phyloP scores from a whole-genome alignment of 64 coral and sea anemone species.

The Dendrophyllia cribrosa region DNA sequence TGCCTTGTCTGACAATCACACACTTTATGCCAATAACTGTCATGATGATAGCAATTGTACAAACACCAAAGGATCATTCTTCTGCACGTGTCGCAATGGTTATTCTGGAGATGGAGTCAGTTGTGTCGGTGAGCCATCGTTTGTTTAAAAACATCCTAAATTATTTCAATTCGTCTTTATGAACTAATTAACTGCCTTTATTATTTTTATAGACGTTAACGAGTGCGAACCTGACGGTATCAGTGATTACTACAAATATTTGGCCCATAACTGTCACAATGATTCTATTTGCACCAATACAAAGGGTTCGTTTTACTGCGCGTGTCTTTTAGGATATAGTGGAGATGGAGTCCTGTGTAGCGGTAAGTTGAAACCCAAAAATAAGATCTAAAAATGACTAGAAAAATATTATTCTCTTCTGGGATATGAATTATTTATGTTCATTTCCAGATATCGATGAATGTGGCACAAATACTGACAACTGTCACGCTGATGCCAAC shows the following conservation, averaged over 20 bases:
- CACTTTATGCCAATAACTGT: constrained; percentile 74
- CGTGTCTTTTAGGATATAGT: constrained; percentile 62
- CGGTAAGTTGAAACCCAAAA: constrained; percentile 30
- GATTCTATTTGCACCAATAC: constrained; percentile 66
- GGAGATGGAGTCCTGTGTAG: constrained; percentile 76
- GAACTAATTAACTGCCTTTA: background rate
- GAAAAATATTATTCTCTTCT: background rate
- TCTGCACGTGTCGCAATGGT: constrained; percentile 81
- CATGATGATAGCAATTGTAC: constrained; percentile 81
- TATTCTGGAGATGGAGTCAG: constrained; percentile 84
- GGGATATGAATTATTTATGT: background rate
- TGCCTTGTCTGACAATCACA: constrained; percentile 45
- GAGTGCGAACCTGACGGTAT: constrained; percentile 71
- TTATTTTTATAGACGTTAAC: constrained; percentile 61
- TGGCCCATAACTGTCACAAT: constrained; percentile 83
- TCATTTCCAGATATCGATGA: constrained; percentile 73
- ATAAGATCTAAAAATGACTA: too few species aligned
- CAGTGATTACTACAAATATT: constrained; percentile 61
- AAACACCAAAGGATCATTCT: constrained; percentile 82
- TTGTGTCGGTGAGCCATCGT: constrained; percentile 65
- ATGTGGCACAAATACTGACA: constrained; percentile 55
- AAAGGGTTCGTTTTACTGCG: constrained; percentile 75
- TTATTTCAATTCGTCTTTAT: too few species aligned
- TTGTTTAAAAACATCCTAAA: too few species aligned
- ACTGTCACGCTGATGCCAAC: constrained; percentile 63